Evolutionary conservation across 2,797 vertebrate genomes (phyloP).

Genomic region (Sebastiscus tertius): DNA sequence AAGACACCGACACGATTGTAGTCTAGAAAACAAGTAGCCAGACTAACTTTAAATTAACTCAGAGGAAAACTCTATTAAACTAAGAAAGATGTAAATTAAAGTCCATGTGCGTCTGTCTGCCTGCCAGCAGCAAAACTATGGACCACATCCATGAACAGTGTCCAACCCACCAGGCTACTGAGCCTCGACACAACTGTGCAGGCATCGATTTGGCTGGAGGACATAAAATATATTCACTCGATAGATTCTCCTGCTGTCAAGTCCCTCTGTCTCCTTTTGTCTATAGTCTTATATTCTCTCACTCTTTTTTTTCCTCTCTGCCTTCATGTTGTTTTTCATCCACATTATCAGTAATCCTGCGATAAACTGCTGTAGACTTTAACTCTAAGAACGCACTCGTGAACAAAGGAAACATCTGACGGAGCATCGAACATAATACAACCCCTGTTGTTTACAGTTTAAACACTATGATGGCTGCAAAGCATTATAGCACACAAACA

Average conservation of each 20-base stretch:
- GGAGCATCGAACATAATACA: background rate
- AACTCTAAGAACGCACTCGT: background rate
- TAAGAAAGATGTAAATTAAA: background rate
- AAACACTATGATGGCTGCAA: background rate
- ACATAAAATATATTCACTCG: slow-evolving; percentile 14
- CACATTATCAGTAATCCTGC: background rate
- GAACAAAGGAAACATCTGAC: background rate
- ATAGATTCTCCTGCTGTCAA: slow-evolving; percentile 25
- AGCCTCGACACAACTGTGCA: slow-evolving; percentile 21
- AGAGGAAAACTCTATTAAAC: background rate
- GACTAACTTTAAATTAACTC: background rate
- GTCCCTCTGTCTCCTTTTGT: slow-evolving; percentile 1
- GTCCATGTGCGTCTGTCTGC: background rate
- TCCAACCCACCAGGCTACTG: slow-evolving; percentile 2
- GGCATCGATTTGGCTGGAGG: slow-evolving; percentile 31
- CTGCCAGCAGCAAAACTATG: background rate
- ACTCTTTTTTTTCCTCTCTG: background rate
- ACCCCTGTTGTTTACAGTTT: background rate
- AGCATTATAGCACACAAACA: background rate
- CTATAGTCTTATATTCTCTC: background rate
- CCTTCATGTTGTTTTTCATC: background rate
- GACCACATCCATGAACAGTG: slow-evolving; percentile 12
- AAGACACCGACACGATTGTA: background rate
- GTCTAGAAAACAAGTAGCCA: background rate
- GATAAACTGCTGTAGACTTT: background rate